phyloP scores from a whole-genome alignment of 64 coral and sea anemone genomes.

The Montipora cactus region DNA sequence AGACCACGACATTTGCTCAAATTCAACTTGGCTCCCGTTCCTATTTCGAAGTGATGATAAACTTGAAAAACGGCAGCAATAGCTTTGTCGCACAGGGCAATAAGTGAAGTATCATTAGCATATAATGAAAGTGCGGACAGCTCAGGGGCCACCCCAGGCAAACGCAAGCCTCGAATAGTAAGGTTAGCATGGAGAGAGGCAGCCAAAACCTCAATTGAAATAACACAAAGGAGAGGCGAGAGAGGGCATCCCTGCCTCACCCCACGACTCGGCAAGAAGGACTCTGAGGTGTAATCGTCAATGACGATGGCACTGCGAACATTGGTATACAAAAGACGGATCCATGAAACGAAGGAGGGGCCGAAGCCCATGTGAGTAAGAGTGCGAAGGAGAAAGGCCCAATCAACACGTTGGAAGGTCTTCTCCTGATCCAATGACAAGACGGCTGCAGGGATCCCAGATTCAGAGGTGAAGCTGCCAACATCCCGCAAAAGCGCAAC shows the following conservation, averaged over 20 bases:
- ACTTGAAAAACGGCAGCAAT: not conserved
- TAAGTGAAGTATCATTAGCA: conserved; percentile 35
- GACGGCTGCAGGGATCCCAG: not conserved
- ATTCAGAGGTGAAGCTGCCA: not conserved
- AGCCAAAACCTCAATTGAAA: not conserved
- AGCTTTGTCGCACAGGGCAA: not conserved
- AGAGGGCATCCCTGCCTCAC: conserved; percentile 44
- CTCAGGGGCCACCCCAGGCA: not conserved
- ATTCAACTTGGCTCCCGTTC: conserved; percentile 45
- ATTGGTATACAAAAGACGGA: conserved; percentile 6
- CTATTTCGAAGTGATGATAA: not conserved
- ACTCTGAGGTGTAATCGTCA: not conserved
- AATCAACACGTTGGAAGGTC: conserved; percentile 60
- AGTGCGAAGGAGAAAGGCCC: not conserved
- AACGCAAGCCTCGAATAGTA: not conserved
- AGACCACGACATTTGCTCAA: conserved; percentile 15
- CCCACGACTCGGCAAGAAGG: conserved; percentile 6
- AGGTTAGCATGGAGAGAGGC: not conserved
- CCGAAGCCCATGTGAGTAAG: conserved; percentile 56
- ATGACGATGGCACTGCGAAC: not conserved
- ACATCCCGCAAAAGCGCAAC: conserved; percentile 22
- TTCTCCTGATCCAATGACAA: conserved; percentile 62
- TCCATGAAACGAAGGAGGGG: conserved; percentile 18
- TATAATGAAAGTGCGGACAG: not conserved
- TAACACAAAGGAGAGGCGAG: conserved; percentile 1